phyloP scores from a whole-genome alignment of 2,888 invertebrate genomes.

The Callimorpha dominula region DNA sequence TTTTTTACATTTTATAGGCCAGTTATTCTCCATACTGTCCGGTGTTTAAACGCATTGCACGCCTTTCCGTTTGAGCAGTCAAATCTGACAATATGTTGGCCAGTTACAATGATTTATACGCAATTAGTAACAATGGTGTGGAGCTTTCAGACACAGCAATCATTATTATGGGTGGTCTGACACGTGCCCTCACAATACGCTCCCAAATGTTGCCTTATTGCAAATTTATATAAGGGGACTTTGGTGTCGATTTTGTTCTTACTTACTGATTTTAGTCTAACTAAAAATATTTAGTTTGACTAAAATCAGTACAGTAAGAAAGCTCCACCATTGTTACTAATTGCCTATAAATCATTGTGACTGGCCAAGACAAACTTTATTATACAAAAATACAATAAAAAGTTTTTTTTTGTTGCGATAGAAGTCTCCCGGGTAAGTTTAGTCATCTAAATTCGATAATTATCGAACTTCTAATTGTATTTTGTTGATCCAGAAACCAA shows the following conservation, averaged over 20 bases:
- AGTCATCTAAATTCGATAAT: too few relatives aligned
- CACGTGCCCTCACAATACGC: conserved; percentile 46
- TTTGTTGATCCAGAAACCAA: too few relatives aligned
- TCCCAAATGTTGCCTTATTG: conserved; percentile 29
- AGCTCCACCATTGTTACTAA: too few relatives aligned
- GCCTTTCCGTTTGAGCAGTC: conserved; percentile 28
- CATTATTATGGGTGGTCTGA: conserved; percentile 35
- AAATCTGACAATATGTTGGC: conserved; percentile 29
- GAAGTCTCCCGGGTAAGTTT: too few relatives aligned
- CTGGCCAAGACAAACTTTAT: too few relatives aligned
- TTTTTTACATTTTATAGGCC: neutral
- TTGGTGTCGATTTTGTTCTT: neutral
- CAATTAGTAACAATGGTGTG: conserved; percentile 58
- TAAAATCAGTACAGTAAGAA: too few relatives aligned
- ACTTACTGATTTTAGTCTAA: neutral
- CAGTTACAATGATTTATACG: conserved; percentile 62
- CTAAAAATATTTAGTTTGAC: too few relatives aligned
- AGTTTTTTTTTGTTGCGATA: too few relatives aligned
- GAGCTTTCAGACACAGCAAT: conserved; percentile 47
- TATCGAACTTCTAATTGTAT: too few relatives aligned
- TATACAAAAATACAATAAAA: neutral
- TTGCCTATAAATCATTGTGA: too few relatives aligned
- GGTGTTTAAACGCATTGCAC: conserved; percentile 23
- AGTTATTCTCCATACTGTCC: neutral
- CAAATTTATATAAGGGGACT: conserved; percentile 14